Evolutionary conservation across 2,113 vertebrate species (phyloP), one percentile per base, ranked within the genome.

Genomic region (Hydropotes inermis): DNA sequence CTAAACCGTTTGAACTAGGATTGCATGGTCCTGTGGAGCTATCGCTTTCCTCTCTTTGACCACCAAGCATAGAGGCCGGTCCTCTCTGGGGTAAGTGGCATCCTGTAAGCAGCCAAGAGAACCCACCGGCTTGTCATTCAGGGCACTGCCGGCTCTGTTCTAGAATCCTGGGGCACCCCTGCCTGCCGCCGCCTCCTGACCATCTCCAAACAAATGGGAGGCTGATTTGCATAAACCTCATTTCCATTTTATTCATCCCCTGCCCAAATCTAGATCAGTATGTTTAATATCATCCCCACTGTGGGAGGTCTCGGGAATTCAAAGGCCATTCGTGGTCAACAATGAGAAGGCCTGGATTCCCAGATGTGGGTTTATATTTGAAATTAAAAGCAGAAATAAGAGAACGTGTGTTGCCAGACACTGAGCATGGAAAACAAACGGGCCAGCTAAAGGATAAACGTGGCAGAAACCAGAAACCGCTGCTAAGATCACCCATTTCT

Each of bases 201-300:
- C 57, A 27, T 58, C 43, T 47, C 87, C 79, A 92, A 87, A 85
- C 45, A 97, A 95, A 79, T 2, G 21, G 28, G 27, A 84, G 84
- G 27, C 30, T 91, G 21, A 87, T 98, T 85, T 96, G 61, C 79
- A 89, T 87, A 79, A 55, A 19, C 10, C 74, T 28, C 64, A 95
- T 96, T 96, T 89, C 74, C 39, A 87, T 60, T 93, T 91, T 76
- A 95, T 85, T 97, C 87, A 97, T 93, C 84, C 57, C 43, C n/a
- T 89, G 93, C 79, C 94, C 89, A 93, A 92, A 84, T 91, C 89
- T 94, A 96, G 86, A 94, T 88, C 64, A 70, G 43, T 45, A 55
- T 76, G 23, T 54, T 95, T 94, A 93, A 90, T 76, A 96, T 30
- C 87, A 78, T 30, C 61, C 74, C 50, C 54, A 1, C 28, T 19